phyloP scores from a whole-genome alignment of 2,888 invertebrate species.

The Apotomis turbidana region DNA sequence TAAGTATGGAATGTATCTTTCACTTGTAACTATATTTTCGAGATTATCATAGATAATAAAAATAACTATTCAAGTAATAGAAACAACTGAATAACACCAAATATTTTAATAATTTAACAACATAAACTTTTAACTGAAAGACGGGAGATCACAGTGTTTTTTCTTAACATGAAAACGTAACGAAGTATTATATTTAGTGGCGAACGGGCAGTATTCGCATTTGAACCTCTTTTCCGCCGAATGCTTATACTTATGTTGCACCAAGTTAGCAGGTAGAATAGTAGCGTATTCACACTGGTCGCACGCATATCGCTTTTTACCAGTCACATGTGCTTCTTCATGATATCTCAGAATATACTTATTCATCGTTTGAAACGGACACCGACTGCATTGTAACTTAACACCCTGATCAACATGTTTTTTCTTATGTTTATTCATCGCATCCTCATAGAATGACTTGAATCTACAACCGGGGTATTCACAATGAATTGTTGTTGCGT shows the following conservation, averaged over 20 bases:
- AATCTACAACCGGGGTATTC: slow-evolving; percentile 67
- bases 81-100: slow-evolving; percentile 61
- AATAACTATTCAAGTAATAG: slow-evolving; percentile 33
- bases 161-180: slow-evolving; percentile 76
- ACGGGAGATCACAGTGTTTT: slow-evolving; percentile 79
- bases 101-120: slow-evolving; percentile 55
- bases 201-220: slow-evolving; percentile 77
- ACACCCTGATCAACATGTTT: slow-evolving; percentile 69
- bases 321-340: slow-evolving; percentile 73
- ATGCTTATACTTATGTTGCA: slow-evolving; percentile 79
- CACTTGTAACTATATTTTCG: too few relatives aligned
- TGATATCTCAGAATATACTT: slow-evolving; percentile 76
- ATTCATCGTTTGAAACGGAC: slow-evolving; percentile 77
- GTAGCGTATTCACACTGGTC: slow-evolving; percentile 77
- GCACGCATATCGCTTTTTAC: slow-evolving; percentile 70
- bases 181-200: slow-evolving; percentile 78
- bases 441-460: slow-evolving; percentile 70
- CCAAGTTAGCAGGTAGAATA: slow-evolving; percentile 71
- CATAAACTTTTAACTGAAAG: slow-evolving; percentile 60
- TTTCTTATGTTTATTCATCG: slow-evolving; percentile 72
- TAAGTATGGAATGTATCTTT: too few relatives aligned
- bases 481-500: slow-evolving; percentile 68
- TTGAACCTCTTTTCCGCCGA: slow-evolving; percentile 74
- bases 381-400: slow-evolving; percentile 70
- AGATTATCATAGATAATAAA: too few relatives aligned